Percentiles rank a stretch among this genome's conserved stretches.
phyloP scores from a whole-genome alignment of 1,140 invertebrate species.

The Diprion similis region DNA sequence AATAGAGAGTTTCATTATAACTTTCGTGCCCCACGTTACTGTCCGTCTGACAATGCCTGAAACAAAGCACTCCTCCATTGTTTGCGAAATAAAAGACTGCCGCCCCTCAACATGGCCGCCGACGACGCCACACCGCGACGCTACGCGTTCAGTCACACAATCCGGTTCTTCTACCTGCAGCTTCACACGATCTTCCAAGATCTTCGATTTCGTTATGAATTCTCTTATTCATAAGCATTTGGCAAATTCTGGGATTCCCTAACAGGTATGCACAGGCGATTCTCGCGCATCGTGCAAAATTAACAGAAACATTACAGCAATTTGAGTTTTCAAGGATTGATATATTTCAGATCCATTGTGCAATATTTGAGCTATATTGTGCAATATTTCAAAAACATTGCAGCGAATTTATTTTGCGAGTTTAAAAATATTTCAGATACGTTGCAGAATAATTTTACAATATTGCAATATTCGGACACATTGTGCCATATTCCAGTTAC shows the following conservation, averaged over 20 bases:
- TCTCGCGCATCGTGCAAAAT: too few relatives aligned
- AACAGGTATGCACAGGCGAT: too few relatives aligned
- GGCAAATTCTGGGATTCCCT: background rate
- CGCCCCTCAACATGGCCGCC: constrained; percentile 48
- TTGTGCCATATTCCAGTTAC: too few relatives aligned
- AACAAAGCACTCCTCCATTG: constrained; percentile 57
- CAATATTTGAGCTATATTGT: too few relatives aligned
- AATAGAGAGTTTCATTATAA: constrained; percentile 60
- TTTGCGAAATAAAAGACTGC: constrained; percentile 58
- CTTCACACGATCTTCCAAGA: background rate
- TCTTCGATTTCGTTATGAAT: background rate
- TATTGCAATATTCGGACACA: too few relatives aligned
- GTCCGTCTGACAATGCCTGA: constrained; percentile 58
- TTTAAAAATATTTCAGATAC: too few relatives aligned
- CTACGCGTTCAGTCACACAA: constrained; percentile 2
- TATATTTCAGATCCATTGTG: too few relatives aligned
- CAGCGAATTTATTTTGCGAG: too few relatives aligned
- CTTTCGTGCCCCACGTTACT: constrained; percentile 57
- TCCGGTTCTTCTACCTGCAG: background rate
- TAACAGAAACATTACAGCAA: too few relatives aligned
- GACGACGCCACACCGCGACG: constrained; percentile 29
- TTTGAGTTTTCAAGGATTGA: too few relatives aligned
- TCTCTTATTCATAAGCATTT: background rate
- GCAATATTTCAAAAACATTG: too few relatives aligned
- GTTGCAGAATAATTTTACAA: too few relatives aligned